phyloP scores from a whole-genome alignment of 2,113 vertebrate species.

The Amphiprion ocellaris region DNA sequence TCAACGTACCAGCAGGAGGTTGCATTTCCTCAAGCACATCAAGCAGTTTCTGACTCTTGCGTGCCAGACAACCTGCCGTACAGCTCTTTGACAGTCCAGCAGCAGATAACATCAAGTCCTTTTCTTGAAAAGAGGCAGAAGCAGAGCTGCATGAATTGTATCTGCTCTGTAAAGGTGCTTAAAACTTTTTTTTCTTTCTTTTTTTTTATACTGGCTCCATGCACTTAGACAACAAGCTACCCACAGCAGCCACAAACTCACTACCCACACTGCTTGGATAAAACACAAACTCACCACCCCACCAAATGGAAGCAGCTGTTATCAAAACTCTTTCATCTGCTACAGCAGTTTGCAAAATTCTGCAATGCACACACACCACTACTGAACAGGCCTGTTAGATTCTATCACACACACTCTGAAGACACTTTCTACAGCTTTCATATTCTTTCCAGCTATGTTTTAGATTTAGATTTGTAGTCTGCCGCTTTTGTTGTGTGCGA shows the following conservation, averaged over 20 bases:
- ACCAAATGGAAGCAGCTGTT: constrained; percentile 76
- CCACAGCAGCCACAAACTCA: constrained; percentile 41
- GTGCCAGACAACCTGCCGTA: constrained; percentile 32
- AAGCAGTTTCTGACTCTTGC: constrained; percentile 27
- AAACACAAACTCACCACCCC: constrained; percentile 68
- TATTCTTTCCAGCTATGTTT: constrained; percentile 38
- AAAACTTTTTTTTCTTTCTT: not conserved
- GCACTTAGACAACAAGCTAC: constrained; percentile 45
- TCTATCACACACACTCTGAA: constrained; percentile 26
- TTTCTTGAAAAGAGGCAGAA: constrained; percentile 20
- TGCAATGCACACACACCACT: constrained; percentile 29
- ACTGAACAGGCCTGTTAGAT: constrained; percentile 38
- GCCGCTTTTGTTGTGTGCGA: constrained; percentile 4
- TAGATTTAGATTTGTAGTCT: constrained; percentile 26
- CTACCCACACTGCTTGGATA: constrained; percentile 41
- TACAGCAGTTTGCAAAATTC: constrained; percentile 50
- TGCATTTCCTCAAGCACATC: constrained; percentile 40
- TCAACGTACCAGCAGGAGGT: constrained; percentile 21
- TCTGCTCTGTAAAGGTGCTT: not conserved
- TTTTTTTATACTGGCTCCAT: constrained; percentile 9
- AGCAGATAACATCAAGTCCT: constrained; percentile 46
- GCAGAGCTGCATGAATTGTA: constrained; percentile 18
- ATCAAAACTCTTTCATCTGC: constrained; percentile 73
- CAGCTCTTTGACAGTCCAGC: constrained; percentile 25
- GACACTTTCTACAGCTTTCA: constrained; percentile 26